A percentile compares a stretch with the other conserved stretches of the same genome.
phyloP scores from a whole-genome alignment of 2,888 invertebrate genomes.

The Beris morrisii region DNA sequence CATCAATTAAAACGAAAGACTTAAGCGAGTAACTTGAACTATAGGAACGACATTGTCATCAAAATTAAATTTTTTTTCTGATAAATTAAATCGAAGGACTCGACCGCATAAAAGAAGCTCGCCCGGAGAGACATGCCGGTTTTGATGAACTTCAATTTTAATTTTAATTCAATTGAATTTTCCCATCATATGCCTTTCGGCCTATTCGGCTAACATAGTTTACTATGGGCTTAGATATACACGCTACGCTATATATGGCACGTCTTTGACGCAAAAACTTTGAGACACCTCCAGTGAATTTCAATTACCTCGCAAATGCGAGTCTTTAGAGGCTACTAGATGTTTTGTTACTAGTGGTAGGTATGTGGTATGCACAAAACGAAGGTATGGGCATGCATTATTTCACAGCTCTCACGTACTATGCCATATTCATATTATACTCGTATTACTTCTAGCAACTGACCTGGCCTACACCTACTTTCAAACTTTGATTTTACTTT shows the following conservation, averaged over 20 bases:
- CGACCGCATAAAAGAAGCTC: neutral
- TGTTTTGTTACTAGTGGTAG: constrained; percentile 11
- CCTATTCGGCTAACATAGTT: neutral
- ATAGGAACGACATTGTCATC: too few relatives aligned
- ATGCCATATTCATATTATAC: neutral
- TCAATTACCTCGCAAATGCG: constrained; percentile 11
- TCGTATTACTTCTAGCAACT: constrained; percentile 7
- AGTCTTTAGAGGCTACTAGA: neutral
- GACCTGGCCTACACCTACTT: constrained; percentile 32
- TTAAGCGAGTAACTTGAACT: too few relatives aligned
- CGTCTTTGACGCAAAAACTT: neutral
- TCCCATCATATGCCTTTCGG: neutral
- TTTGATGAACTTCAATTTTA: neutral
- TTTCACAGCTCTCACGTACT: neutral
- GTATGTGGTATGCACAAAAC: neutral
- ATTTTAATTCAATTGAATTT: constrained; percentile 7
- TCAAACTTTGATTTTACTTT: constrained; percentile 27
- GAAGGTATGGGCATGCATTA: constrained; percentile 2
- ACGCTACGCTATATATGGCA: neutral
- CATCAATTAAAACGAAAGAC: too few relatives aligned
- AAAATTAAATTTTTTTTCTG: too few relatives aligned
- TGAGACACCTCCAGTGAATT: constrained; percentile 11
- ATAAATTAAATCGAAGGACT: too few relatives aligned
- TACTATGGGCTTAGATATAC: neutral
- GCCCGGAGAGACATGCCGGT: neutral